Conservation (phyloP, 2,888 invertebrate genomes). For the Drosophila mercatorum region DNA sequence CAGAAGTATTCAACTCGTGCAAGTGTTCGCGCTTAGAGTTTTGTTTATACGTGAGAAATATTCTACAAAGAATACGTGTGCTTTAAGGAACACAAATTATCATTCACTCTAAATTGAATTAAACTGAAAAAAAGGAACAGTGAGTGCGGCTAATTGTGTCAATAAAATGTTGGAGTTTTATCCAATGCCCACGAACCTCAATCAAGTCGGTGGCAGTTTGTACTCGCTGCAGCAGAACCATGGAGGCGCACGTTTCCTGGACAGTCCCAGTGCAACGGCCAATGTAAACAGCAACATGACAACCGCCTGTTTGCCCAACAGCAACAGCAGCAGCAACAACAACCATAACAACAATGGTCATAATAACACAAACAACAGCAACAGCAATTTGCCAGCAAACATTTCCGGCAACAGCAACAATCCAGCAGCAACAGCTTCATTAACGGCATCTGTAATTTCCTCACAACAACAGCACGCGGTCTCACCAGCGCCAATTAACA, state of each 20-base stretch:
- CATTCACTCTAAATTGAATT: conserved; percentile 7
- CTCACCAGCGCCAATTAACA: conserved; percentile 70
- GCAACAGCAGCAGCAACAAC: conserved; percentile 48
- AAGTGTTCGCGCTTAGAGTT: conserved; percentile 12
- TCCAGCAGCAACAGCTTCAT: conserved; percentile 72
- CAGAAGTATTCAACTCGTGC: conserved; percentile 4
- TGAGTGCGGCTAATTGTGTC: conserved; percentile 30
- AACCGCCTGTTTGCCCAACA: conserved; percentile 51
- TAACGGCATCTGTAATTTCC: conserved; percentile 73
- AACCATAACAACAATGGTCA: conserved; percentile 44
- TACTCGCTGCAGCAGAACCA: conserved; percentile 82
- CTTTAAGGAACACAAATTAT: not conserved
- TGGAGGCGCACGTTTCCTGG: conserved; percentile 82
- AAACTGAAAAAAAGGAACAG: conserved; percentile 11
- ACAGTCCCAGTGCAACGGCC: conserved; percentile 69
- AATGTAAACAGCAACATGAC: conserved; percentile 60
- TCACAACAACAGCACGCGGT: conserved; percentile 62
- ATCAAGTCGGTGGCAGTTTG: conserved; percentile 81
- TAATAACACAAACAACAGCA: conserved; percentile 50
- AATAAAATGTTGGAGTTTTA: conserved; percentile 84
- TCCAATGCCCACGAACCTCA: conserved; percentile 84
- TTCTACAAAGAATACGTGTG: not conserved
- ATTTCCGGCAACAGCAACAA: conserved; percentile 65
- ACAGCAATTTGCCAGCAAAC: conserved; percentile 55
- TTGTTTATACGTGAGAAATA: conserved; percentile 8